These are phyloP conservation scores for Noctilio leporinus DNA, from an alignment of 2,113 vertebrate genomes.

Conservation along the genomic window DNA sequence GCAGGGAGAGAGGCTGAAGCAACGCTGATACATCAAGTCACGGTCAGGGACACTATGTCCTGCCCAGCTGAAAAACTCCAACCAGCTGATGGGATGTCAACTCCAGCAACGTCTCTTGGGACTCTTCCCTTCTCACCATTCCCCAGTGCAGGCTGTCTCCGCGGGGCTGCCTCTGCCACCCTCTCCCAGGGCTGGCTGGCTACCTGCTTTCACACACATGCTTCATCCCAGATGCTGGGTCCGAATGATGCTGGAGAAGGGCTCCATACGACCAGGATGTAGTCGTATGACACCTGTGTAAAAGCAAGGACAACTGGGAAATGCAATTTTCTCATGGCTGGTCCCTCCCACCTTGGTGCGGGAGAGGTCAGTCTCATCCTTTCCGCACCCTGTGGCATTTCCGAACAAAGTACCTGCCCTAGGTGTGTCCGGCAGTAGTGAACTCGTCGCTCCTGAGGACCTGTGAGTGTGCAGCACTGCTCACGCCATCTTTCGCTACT, in stretches of 20 bases:
- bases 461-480: neutral
- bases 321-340: neutral
- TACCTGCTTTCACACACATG: neutral
- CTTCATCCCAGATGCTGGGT: neutral
- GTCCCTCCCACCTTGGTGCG: neutral
- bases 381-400: neutral
- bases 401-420: neutral
- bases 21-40: neutral
- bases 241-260: neutral
- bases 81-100: neutral
- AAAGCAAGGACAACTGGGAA: neutral
- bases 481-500: neutral
- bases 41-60: neutral
- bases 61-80: neutral
- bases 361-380: neutral
- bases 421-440: too few species aligned
- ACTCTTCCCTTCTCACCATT: neutral
- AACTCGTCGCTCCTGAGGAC: fast-evolving
- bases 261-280: neutral
- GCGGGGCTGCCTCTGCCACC: neutral
- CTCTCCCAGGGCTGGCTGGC: neutral
- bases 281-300: neutral
- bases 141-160: neutral
- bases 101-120: neutral
- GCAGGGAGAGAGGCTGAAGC: neutral